These are phyloP conservation scores for Iguana delicatissima DNA, from an alignment of 2,797 vertebrate species.

Conservation along the genomic window DNA sequence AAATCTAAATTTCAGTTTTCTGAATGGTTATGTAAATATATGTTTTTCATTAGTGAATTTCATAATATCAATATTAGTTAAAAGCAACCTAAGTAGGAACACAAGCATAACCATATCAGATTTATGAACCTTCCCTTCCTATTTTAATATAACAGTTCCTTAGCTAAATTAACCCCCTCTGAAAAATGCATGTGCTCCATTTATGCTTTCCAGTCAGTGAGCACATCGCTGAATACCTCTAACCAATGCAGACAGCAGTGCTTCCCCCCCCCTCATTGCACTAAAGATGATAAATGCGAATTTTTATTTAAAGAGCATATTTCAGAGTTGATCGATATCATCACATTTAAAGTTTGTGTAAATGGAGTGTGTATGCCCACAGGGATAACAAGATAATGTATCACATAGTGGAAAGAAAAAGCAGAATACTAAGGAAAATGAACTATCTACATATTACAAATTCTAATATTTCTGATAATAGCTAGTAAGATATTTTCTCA, in stretches of 20 bases:
- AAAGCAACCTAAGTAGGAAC: not conserved
- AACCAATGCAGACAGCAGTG: not conserved
- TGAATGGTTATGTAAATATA: not conserved
- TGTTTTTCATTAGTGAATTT: not conserved
- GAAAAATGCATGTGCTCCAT: slow-evolving; percentile 3
- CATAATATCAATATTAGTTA: not conserved
- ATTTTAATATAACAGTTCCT: not conserved
- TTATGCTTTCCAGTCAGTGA: slow-evolving; percentile 10
- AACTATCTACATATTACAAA: not conserved
- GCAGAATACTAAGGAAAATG: slow-evolving; percentile 9
- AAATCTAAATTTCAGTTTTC: slow-evolving; percentile 16
- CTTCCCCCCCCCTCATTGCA: too few relatives aligned
- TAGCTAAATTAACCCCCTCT: not conserved
- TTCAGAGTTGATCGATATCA: slow-evolving; percentile 6
- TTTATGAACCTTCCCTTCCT: not conserved
- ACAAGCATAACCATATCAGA: not conserved
- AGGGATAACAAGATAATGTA: slow-evolving; percentile 1
- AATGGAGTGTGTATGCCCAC: not conserved
- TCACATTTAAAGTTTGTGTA: slow-evolving; percentile 3
- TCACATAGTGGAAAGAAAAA: not conserved
- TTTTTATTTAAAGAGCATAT: slow-evolving; percentile 21
- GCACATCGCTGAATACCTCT: not conserved
- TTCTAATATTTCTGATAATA: not conserved
- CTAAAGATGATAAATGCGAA: slow-evolving; percentile 18
- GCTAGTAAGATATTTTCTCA: slow-evolving; percentile 13